A percentile compares a stretch with the other conserved stretches of the same genome.
Evolutionary conservation across 2,797 vertebrate genomes (phyloP).

Genomic region (Ibycter americanus): DNA sequence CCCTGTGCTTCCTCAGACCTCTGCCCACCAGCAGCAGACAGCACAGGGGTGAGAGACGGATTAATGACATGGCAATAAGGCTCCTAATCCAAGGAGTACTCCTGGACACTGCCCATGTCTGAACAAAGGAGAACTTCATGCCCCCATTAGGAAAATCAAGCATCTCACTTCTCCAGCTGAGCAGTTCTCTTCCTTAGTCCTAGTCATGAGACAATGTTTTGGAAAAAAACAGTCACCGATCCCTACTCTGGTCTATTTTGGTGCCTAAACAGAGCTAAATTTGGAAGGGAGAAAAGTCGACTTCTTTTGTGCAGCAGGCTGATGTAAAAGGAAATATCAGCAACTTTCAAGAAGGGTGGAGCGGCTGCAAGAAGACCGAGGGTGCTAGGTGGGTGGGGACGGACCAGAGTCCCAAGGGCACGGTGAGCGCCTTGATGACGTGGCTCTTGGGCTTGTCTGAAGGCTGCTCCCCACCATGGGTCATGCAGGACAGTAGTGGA

Average conservation of each 20-base stretch:
- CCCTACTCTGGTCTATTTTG: constrained; percentile 18
- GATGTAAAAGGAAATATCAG: constrained; percentile 27
- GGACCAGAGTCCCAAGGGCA: not conserved
- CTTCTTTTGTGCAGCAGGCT: not conserved
- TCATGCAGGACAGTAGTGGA: not conserved
- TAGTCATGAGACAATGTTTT: constrained; percentile 11
- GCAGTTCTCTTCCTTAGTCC: not conserved
- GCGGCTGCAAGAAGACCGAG: not conserved
- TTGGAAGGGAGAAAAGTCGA: constrained; percentile 6
- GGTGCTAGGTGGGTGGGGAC: not conserved
- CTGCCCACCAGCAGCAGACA: not conserved
- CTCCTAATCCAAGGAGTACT: not conserved
- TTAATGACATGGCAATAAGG: not conserved
- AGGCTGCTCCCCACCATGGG: not conserved
- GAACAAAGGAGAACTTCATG: not conserved
- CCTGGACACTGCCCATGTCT: not conserved
- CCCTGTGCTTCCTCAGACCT: not conserved
- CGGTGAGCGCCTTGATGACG: not conserved
- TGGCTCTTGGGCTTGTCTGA: not conserved
- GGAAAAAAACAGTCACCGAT: not conserved
- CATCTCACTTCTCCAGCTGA: not conserved
- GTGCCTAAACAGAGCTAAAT: constrained; percentile 40
- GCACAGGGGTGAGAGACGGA: rapidly evolving
- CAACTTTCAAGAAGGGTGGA: not conserved
- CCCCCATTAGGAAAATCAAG: not conserved